A percentile compares a stretch with the other conserved stretches of the same genome.
phyloP scores from a whole-genome alignment of 2,888 invertebrate species.

The Chamaedrilus cognettii region DNA sequence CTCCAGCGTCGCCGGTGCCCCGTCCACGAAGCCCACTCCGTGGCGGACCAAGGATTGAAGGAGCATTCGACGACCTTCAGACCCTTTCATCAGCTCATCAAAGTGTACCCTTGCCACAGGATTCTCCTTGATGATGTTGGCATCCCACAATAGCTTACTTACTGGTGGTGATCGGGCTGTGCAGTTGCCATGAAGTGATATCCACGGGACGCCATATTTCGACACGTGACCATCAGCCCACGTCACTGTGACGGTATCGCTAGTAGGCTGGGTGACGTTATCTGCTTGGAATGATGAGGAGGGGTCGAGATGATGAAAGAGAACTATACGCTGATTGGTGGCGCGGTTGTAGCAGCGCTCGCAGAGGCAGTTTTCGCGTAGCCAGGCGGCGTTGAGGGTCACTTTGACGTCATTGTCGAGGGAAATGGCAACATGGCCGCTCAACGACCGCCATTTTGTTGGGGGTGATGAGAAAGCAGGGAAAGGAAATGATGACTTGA shows the following conservation, averaged over 20 bases:
- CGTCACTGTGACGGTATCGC: constrained; percentile 59
- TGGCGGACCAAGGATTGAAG: constrained; percentile 39
- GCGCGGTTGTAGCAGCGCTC: constrained; percentile 65
- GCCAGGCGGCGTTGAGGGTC: constrained; percentile 60
- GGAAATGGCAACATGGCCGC: not conserved
- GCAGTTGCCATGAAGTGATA: constrained; percentile 13
- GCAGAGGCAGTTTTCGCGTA: constrained; percentile 70
- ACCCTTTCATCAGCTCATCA: constrained; percentile 35
- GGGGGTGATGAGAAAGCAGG: too few relatives aligned
- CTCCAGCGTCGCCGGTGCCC: constrained; percentile 44
- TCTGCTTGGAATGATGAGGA: not conserved
- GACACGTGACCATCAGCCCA: constrained; percentile 60
- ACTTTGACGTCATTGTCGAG: not conserved
- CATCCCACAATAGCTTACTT: not conserved
- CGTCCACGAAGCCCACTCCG: constrained; percentile 40
- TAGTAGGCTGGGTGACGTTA: constrained; percentile 46
- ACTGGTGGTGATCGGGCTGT: not conserved
- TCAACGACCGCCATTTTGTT: too few relatives aligned
- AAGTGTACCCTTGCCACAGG: not conserved
- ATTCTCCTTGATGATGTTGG: not conserved
- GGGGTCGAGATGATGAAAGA: constrained; percentile 45
- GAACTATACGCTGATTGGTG: constrained; percentile 67
- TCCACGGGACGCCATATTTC: constrained; percentile 39
- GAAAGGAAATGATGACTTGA: too few relatives aligned
- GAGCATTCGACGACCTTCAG: constrained; percentile 38